phyloP scores from a whole-genome alignment of 92 coral and sea anemone genomes.

The Heteractis magnifica region DNA sequence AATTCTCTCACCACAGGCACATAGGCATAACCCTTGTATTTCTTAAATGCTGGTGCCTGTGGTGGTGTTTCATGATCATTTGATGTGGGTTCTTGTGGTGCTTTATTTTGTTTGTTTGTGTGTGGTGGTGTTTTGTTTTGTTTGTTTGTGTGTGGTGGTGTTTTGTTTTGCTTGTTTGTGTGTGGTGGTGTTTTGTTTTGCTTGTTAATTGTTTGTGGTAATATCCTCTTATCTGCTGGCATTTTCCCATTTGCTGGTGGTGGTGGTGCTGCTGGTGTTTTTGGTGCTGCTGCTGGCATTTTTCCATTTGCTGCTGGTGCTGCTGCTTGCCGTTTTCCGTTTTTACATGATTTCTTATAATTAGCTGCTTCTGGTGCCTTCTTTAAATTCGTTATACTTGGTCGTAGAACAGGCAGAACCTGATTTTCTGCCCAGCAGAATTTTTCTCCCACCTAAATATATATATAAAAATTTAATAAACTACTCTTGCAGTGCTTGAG shows the following conservation, averaged over 20 bases:
- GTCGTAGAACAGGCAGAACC: neutral
- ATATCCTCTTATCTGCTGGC: neutral
- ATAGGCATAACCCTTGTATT: too few species aligned
- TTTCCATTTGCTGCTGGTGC: neutral
- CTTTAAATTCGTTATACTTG: neutral
- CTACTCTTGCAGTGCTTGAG: neutral
- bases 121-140: too few species aligned
- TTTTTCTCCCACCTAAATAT: neutral
- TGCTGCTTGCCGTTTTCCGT: neutral
- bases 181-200: too few species aligned
- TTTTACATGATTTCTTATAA: too few species aligned
- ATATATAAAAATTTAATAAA: neutral
- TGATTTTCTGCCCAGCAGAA: neutral
- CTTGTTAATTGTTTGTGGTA: neutral
- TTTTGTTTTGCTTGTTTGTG: too few species aligned
- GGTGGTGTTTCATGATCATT: too few species aligned
- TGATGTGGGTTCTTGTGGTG: too few species aligned
- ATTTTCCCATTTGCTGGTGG: neutral
- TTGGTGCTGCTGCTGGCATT: neutral
- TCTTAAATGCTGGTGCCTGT: too few species aligned
- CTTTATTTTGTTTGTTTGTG: too few species aligned
- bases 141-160: too few species aligned
- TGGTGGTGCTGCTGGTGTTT: neutral
- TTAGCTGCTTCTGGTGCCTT: too few species aligned
- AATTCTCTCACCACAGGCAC: too few species aligned